Base-by-base conservation (phyloP, 2,888 invertebrate genomes). In the Ptychoptera albimana region DNA sequence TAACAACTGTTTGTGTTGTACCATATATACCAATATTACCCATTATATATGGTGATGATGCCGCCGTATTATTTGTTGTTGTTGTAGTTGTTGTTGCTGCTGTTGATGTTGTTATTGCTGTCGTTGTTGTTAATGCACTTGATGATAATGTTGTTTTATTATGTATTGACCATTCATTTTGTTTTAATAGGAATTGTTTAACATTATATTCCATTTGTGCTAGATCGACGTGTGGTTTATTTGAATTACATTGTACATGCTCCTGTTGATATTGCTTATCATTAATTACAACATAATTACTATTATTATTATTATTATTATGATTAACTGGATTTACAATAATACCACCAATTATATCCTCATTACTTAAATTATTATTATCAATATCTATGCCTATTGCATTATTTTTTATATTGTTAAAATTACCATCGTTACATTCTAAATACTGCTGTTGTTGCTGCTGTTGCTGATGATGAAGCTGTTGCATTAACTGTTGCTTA, bases 191-290 rank as follows among this genome's bases (percentile, higher is more conserved):
- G 60, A 81, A 80, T 59, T 78, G 75, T 61, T 79, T 80, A n/a
- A 81, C 81, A 58, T 81, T 79, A 56, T 79, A 79, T 57, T 81
- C 81, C 79, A 81, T 81, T 57, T 79, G 73, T 14, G 77, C 78
- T 52, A 79, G 72, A 58, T 76, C 75, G 51, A 74, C 73, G 8
- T 70, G 64, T 59, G 43, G 60, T 58, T 14, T 23, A 23, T 23
- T 23, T 23, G 23, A 5, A 23, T 23, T 23, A 23, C 23, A 23
- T 23, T 23, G 23, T 23, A 23, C 23, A 42, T 42, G 34, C 47
- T 50, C 12, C 46, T 49, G 13, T 39, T 35, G 13, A 32, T 32
- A 32, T n/a, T 32, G 32, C n/a, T 9, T 11, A 32, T 32, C n/a
- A 32, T 32, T 8, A 32, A 11, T 32, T 7, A 32, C n/a, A 11